Evolutionary conservation across 1,140 invertebrate species (phyloP), one percentile per base, ranked within the genome.

Genomic region (Cyphomyrmex costatus): DNA sequence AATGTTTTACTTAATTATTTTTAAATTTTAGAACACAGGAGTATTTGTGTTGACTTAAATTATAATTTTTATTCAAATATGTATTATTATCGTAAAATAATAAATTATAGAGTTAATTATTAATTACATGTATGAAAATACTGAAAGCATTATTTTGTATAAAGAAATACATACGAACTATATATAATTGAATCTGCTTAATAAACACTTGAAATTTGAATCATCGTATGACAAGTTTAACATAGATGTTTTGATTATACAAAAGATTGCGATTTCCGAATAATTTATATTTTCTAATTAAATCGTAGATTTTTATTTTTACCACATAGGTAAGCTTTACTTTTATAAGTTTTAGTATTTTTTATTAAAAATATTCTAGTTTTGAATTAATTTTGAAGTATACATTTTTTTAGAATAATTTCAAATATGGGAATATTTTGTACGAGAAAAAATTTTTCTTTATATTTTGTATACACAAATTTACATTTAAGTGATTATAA

Each of bases 101-200:
- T 73, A 53, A 73, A 74, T 3, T 30, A 53, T 33, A 33, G 30
- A 49, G 4, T 24, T 70, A 68, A 30, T 51, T 53, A 36, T 74
- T 56, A 56, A 56, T 58, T 58, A 58, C 10, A n/a, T 16, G 27
- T n/a, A 6, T 16, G 2, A 33, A 21, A 24, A 6, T 21, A 21
- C 30, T 21, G 10, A 21, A 21, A 19, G 12, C 16, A 21, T 56
- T 21, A 36, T 36, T 76, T 58, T 60, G 7, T 60, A 16, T 10
- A 42, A 76, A 60, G 7, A 24, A 74, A 42, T 33, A 74, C 36
- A 33, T 12, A 12, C 36, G 2, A 61, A 14, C 1, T 19, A 27
- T 19, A 56, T 12, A 49, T 78, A 63, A 61, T 58, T 74, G 24
- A 36, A 74, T 77, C 14, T 76, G 0, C 42, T 21, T 63, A 30